A percentile compares a stretch with the other conserved stretches of the same genome.
Conservation (phyloP, 1,140 invertebrate genomes). For the Sycophaga agraensis region DNA sequence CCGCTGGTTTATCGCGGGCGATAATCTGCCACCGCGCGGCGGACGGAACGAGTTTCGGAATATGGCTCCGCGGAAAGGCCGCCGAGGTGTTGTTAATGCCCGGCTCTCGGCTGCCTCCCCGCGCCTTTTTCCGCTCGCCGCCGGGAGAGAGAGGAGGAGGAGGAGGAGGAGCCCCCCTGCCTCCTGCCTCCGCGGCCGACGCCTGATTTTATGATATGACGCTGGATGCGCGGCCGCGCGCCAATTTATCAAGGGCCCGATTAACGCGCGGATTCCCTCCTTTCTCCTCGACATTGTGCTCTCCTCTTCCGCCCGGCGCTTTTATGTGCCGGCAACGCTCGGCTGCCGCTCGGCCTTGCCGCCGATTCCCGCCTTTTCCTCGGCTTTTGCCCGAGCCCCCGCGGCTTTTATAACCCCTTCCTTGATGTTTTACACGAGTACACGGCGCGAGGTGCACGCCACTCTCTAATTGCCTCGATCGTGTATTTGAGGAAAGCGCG, state of each 20-base stretch:
- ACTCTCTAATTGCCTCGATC: no score
- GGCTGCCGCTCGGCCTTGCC: not conserved
- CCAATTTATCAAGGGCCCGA: constrained; percentile 22
- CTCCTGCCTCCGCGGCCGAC: not conserved
- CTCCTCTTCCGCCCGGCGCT: not conserved
- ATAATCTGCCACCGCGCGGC: constrained; percentile 27
- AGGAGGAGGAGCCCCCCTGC: not conserved
- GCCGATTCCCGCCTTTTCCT: not conserved
- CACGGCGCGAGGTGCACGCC: no score
- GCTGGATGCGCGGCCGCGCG: not conserved
- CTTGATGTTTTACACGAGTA: no score
- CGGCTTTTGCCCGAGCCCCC: no score
- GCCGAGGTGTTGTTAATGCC: constrained; percentile 28
- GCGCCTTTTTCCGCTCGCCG: no score
- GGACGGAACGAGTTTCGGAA: constrained; percentile 20
- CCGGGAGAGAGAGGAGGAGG: no score
- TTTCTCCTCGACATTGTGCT: no score
- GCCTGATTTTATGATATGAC: constrained; percentile 21
- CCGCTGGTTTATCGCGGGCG: constrained; percentile 9
- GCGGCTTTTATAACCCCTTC: no score
- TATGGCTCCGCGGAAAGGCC: constrained; percentile 22
- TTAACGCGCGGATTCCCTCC: constrained; percentile 9
- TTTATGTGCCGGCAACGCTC: not conserved
- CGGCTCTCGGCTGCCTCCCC: no score
- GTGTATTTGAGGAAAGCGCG: no score